Evolutionary conservation across 2,797 vertebrate genomes (phyloP), one percentile per base, ranked within the genome.

Genomic region (Onychomys torridus): DNA sequence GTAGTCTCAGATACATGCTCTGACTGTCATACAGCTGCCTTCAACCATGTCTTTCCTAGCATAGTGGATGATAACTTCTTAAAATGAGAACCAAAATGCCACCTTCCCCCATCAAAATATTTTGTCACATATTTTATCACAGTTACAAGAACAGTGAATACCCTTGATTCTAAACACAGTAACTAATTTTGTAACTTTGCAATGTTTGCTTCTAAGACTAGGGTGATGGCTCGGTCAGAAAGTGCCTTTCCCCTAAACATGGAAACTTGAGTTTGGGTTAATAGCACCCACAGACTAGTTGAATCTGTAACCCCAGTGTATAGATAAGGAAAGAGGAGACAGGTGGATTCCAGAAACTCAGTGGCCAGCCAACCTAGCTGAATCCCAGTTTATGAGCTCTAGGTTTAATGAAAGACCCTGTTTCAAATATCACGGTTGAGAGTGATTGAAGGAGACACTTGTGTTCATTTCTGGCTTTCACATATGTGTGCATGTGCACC

Each of bases 141-240:
- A 29, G 6, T 59, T 57, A 61, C 16, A 21, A 43, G 52, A 89
- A 43, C 17, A 76, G 49, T 34, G 14, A 34, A 59, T 76, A 43
- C 29, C 2, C 46, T 2, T 17, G 19, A 63, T 16, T 89, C 37
- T 78, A 63, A 86, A 86, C 43, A 81, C 1, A 0, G 21, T 17
- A 4, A 88, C 94, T 29, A 71, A 79, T 89, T 78, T 69, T 34
- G 29, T 4, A 10, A 19, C 71, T 52, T 87, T 57, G 25, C 92
- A 97, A 78, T 52, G 34, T 75, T 96, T 95, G 16, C 49, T 89
- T 90, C 37, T 89, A 32, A 6, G 34, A 5, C 34, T 71, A 25
- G 23, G 13, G 12, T 37, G 49, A 12, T n/a, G 17, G 8, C 34
- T 71, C 34, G 37, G 49, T 55, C 14, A 37, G 34, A 55, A 71